Evolutionary conservation across 2,888 invertebrate species (phyloP), one percentile per base, ranked within the genome.

Genomic region (Pterostichus niger): DNA sequence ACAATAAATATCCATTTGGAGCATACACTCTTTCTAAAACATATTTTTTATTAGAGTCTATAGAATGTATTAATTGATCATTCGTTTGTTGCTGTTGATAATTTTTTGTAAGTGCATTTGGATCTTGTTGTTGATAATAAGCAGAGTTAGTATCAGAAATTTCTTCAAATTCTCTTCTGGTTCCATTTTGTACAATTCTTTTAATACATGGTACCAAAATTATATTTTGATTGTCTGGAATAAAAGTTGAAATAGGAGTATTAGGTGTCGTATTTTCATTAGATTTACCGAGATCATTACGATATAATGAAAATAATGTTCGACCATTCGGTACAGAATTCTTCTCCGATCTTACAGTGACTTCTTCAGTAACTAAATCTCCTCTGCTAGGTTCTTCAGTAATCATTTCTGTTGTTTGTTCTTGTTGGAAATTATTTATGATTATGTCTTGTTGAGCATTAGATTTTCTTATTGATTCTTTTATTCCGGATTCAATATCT

Each of bases 301-400:
- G 15, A 86, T 88, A 88, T 89, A 89, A 89, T 84, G 89, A 89
- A 84, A 88, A 89, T 44, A 89, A 85, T 0, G 87, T 88, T 84
- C 88, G 86, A 4, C 90, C 90, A 83, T 89, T 88, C 59, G 86
- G 88, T 59, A 89, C 83, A 54, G 89, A 86, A 6, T 88, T 89
- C 86, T 89, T 64, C 33, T 68, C 80, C 17, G 81, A 44, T 11
- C 46, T 46, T 10, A 49, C 24, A 46, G 11, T 11, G 3, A 35
- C 17, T 68, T 52, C 33, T 11, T 80, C 49, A 35, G 15, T 56
- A 17, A 40, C 31, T 44, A n/a, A 17, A 44, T 81, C 71, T 35
- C 68, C 81, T 56, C 54, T 35, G 6, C 13, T 52, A 15, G 17
- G 13, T 13, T 52, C 56, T 5, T 81, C 81, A 56, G n/a, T 61